Evolutionary conservation across 2,797 vertebrate species (phyloP).

Genomic region (Syndactyla subalaris): DNA sequence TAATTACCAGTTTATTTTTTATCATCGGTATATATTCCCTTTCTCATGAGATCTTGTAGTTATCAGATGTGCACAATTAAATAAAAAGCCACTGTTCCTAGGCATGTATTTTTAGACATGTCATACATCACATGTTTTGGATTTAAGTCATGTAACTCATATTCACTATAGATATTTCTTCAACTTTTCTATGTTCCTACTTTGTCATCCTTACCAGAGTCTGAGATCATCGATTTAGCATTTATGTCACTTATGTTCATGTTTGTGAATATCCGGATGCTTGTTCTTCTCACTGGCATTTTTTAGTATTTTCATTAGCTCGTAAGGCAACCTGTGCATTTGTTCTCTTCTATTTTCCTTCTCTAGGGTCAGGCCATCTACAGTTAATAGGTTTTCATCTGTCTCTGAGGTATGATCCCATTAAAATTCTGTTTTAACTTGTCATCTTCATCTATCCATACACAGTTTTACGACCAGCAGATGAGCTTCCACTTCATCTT

Average conservation of each 20-base stretch:
- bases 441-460: neutral
- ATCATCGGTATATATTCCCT: neutral
- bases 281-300: neutral
- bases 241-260: neutral
- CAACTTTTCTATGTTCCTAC: neutral
- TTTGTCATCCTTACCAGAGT: neutral
- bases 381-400: neutral
- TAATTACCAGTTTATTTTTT: neutral
- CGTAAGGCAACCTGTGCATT: neutral
- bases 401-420: neutral
- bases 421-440: constrained; percentile 34
- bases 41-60: neutral
- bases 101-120: neutral
- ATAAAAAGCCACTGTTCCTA: neutral
- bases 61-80: neutral
- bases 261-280: neutral
- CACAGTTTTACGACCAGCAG: neutral
- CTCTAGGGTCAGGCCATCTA: neutral
- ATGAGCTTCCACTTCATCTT: neutral
- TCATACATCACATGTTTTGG: accelerated
- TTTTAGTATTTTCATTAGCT: constrained; percentile 1
- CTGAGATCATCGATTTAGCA: neutral
- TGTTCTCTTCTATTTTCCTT: neutral
- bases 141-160: neutral
- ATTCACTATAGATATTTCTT: neutral